A percentile compares a stretch with the other conserved stretches of the same genome.
phyloP scores from a whole-genome alignment of 2,888 invertebrate species.

The Dicycla oo region DNA sequence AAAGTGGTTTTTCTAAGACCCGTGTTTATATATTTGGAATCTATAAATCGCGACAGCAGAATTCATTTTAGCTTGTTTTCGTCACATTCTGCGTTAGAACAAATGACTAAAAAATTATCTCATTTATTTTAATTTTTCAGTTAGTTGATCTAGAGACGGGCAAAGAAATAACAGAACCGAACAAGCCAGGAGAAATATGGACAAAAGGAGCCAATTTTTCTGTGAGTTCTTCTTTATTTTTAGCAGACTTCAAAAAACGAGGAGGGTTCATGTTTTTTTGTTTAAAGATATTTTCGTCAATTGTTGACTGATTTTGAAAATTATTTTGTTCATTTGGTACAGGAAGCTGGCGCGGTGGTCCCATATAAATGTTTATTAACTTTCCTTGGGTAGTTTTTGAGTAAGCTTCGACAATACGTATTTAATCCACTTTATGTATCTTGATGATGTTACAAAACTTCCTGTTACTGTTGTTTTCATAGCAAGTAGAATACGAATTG shows the following conservation, averaged over 20 bases:
- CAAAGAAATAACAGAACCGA: constrained; percentile 78
- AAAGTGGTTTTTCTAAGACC: not conserved
- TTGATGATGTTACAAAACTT: no score
- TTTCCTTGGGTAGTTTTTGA: no score
- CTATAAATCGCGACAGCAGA: not conserved
- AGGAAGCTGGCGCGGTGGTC: no score
- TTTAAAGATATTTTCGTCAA: no score
- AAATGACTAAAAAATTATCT: not conserved
- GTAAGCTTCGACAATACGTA: no score
- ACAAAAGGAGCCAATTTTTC: constrained; percentile 73
- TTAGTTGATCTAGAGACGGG: constrained; percentile 78
- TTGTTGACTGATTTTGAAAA: no score
- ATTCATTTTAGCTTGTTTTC: not conserved
- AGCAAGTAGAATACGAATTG: no score
- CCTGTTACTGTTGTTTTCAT: no score
- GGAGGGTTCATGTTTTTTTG: no score
- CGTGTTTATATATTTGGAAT: not conserved
- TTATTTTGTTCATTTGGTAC: no score
- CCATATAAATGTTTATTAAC: no score
- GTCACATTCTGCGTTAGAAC: not conserved
- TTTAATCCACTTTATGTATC: no score
- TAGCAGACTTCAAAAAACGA: not conserved
- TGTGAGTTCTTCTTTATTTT: constrained; percentile 66
- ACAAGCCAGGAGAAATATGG: constrained; percentile 78
- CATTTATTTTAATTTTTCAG: constrained; percentile 68